Base-by-base conservation (phyloP, 64 coral and sea anemone species). In the Trachythela sp. region DNA sequence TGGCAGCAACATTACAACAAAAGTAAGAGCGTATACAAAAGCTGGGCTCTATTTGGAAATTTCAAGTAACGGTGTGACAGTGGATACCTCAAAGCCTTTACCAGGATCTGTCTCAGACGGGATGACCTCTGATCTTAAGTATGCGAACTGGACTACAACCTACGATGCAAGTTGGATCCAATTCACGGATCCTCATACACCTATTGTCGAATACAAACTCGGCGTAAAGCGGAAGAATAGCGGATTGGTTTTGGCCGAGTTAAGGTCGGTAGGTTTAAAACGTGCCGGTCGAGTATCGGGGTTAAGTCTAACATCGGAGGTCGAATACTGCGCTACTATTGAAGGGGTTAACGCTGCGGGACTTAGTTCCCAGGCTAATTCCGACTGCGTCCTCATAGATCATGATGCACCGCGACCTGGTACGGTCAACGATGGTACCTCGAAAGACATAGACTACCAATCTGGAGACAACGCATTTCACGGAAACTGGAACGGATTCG, bases 401-500 rank as follows among this genome's bases (percentile, higher is more conserved):
- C 95, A 92, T 33, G 91, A 97, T 92, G 84, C 88, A 45, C 95
- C 95, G 8, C 90, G 36, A 27, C 90, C 90, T 50, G 95, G 95
- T 2, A 83, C 43, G 5, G 92, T 97, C 26, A 97, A 92, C 36
- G 95, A 97, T 83, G 95, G 95, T 35, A 22, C 83, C 10, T 80
- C 83, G 20, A 88, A 48, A 90, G 95, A 97, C 48, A 85, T 94
- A 4, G 86, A 97, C 67, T 92, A 90, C 58, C 95, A 97, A 41
- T 94, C 95, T 2, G 84, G 86, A 4, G 56, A 75, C 24, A 91
- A 80, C 33, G 49, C 20, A 29, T 77, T 97, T 34, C 86, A 88
- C 68, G 93, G 85, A 17, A 97, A 97, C 49, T 97, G 95, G 95
- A 89, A 94, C 48, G 95, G 93, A 7, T 97, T 97, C 15, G 89